A percentile compares a stretch with the other conserved stretches of the same genome.
Evolutionary conservation across 92 coral and sea anemone genomes (phyloP).

Genomic region (Porites evermanni): DNA sequence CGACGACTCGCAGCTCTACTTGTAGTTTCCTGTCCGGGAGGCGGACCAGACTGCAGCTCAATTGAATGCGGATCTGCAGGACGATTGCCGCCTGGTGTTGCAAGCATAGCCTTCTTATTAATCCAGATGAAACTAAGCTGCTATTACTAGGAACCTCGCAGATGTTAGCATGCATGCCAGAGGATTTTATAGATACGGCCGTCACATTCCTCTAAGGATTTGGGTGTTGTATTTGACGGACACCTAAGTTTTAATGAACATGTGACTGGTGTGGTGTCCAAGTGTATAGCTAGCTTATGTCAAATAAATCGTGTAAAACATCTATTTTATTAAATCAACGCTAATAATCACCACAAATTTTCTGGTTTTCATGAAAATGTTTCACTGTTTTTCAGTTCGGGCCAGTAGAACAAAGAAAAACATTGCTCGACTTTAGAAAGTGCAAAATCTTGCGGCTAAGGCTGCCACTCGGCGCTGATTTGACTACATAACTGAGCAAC

Average conservation of each 20-base stretch:
- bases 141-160: too few species aligned
- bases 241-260: conserved; percentile 42
- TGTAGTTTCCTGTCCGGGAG: conserved; percentile 19
- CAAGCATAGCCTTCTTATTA: background rate
- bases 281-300: conserved; percentile 36
- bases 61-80: too few species aligned
- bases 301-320: conserved; percentile 56
- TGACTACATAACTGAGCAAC: too few species aligned
- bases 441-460: too few species aligned
- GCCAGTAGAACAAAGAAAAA: conserved; percentile 12
- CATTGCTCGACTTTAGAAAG: background rate
- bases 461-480: too few species aligned
- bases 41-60: conserved; percentile 12
- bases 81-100: background rate
- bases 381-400: background rate
- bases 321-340: conserved; percentile 44
- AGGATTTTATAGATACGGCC: background rate
- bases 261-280: conserved; percentile 37
- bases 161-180: background rate
- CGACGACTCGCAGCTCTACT: conserved; percentile 21
- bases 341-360: conserved; percentile 36
- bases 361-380: conserved; percentile 32
- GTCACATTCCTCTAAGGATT: background rate
- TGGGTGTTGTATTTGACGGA: conserved; percentile 47
- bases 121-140: too few species aligned